Evolutionary conservation across 2,113 vertebrate species (phyloP).

Genomic region (Jacana jacana): DNA sequence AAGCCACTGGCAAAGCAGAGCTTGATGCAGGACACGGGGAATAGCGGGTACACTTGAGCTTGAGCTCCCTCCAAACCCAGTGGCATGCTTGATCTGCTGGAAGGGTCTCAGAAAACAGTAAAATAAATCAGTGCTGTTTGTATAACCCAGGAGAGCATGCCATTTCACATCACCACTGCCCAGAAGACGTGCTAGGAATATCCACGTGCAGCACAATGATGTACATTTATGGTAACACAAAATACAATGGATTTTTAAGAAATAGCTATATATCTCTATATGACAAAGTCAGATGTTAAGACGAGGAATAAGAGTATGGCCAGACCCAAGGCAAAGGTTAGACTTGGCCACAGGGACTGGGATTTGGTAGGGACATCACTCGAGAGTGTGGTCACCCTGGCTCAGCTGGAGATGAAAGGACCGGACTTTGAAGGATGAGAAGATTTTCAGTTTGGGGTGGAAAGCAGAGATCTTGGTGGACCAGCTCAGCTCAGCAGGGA

Average conservation of each 20-base stretch:
- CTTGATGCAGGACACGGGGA: rapidly evolving
- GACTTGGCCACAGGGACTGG: background rate
- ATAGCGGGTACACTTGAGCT: background rate
- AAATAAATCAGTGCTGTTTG: background rate
- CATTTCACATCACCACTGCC: background rate
- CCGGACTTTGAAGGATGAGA: background rate
- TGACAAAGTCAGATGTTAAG: background rate
- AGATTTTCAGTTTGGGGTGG: background rate
- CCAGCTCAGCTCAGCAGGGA: background rate
- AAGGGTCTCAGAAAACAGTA: background rate
- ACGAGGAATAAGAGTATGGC: background rate
- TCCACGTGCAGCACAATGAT: background rate
- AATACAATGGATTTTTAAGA: background rate
- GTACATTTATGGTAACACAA: background rate
- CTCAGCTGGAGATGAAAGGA: rapidly evolving
- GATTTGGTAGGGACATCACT: background rate
- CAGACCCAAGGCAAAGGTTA: background rate
- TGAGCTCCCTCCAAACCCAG: background rate
- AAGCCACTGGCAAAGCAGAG: background rate
- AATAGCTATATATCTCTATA: background rate
- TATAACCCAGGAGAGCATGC: background rate
- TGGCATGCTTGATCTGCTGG: background rate
- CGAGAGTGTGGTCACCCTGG: rapidly evolving
- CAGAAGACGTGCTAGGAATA: background rate
- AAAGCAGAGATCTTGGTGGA: background rate